Conservation (phyloP, 2,113 vertebrate genomes). For the Cryptotis parvus region DNA sequence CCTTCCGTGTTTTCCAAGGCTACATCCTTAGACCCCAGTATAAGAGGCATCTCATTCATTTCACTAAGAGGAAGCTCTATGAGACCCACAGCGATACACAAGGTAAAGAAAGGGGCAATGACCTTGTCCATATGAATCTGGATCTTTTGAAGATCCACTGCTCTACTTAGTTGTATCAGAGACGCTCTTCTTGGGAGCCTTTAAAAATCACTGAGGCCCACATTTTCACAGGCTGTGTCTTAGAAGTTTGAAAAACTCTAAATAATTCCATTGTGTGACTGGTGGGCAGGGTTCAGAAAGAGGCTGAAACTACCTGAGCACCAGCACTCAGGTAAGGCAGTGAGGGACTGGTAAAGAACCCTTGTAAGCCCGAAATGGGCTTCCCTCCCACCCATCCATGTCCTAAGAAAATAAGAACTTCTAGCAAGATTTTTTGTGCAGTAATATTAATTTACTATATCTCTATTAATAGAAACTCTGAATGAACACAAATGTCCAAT, state of each 20-base stretch:
- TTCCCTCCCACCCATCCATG: background rate
- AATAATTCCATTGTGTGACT: no score
- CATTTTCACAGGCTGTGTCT: background rate
- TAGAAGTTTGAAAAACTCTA: no score
- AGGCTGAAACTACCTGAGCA: no score
- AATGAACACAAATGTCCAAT: background rate
- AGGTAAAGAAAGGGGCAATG: background rate
- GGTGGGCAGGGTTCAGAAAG: no score
- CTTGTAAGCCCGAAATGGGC: background rate
- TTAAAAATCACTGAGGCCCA: background rate
- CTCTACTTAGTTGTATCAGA: background rate
- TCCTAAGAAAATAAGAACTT: background rate
- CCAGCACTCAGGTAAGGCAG: no score
- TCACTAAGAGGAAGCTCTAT: background rate
- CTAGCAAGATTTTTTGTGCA: background rate
- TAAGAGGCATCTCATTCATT: background rate
- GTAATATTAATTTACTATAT: background rate
- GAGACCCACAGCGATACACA: background rate
- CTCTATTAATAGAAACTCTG: background rate
- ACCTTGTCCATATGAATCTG: background rate
- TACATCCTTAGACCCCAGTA: background rate
- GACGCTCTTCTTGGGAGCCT: background rate
- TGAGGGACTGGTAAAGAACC: no score
- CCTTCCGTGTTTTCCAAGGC: no score
- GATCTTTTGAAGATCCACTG: background rate